Conservation (phyloP, 37 sponge, comb jelly and placozoan genomes). For the Bolinopsis microptera region DNA sequence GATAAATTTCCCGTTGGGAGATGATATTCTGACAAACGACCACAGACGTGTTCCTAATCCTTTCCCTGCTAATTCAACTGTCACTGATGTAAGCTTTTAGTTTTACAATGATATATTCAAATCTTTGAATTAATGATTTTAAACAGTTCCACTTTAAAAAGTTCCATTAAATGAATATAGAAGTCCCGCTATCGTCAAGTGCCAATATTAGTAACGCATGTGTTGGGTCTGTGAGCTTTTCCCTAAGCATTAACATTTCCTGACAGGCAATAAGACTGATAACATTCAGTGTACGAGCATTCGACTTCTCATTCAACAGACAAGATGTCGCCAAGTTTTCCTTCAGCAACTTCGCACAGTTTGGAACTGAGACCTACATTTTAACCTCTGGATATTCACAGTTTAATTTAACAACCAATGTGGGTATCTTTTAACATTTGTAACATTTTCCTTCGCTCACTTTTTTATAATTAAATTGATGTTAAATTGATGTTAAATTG, state of each 20-base stretch:
- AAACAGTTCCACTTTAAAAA: no score
- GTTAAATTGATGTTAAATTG: no score
- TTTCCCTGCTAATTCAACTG: background rate
- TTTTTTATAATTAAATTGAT: no score
- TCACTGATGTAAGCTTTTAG: background rate
- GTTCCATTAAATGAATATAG: no score
- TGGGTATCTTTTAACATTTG: no score
- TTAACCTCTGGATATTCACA: background rate
- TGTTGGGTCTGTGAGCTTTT: no score
- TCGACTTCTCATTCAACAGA: background rate
- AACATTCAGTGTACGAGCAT: background rate
- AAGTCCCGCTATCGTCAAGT: no score
- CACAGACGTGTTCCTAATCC: background rate
- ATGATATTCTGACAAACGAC: background rate
- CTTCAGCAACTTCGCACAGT: background rate
- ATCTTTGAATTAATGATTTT: no score
- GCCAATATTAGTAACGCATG: no score
- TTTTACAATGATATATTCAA: no score
- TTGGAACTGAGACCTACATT: background rate
- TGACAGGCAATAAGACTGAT: background rate
- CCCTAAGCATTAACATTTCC: no score
- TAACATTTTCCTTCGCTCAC: no score
- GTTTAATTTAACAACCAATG: background rate
- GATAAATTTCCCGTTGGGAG: background rate
- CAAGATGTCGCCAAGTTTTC: background rate